Evolutionary conservation across 2,113 vertebrate genomes (phyloP), one percentile per base, ranked within the genome.

Genomic region (Pholis gunnellus): DNA sequence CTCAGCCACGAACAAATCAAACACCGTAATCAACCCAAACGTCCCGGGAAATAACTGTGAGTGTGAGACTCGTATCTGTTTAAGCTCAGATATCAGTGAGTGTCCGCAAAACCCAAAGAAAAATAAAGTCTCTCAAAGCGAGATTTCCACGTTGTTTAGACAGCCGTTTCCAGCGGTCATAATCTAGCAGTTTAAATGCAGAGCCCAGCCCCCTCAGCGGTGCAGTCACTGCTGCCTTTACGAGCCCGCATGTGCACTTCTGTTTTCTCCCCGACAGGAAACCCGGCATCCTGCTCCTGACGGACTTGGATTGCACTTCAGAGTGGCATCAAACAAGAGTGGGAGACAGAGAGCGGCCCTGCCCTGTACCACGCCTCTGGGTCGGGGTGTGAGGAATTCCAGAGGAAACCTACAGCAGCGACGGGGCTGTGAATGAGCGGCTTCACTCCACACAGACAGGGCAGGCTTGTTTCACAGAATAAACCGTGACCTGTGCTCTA

Each of bases 161-260:
- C 91, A 93, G 93, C 87, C 90, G 74, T 78, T 91, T 93, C 91
- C 93, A 91, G 84, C 11, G 74, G 63, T 82, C 82, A 68, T 86
- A 88, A 90, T 90, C 87, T 54, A 64, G 72, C 73, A 59, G 72
- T 85, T 79, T 56, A 91, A 91, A 93, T 65, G 87, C 78, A 31
- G 20, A 87, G 72, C 80, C 70, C 60, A 5, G 22, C 61, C 81
- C 82, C 65, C 48, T 48, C 57, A 13, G 69, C 63, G 29, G 64
- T 46, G 54, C 67, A 48, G 34, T 59, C 73, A 48, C 25, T 2
- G 15, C 79, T 27, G 76, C 77, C 65, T 88, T 92, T 89, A 93
- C 69, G 44, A 92, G 84, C 60, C 83, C 29, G 9, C 85, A 79
- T 82, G 78, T 61, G 71, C 70, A 68, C 82, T 83, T 63, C 67